These are phyloP conservation scores for Hoplodrina blanda DNA, from an alignment of 2,888 invertebrate genomes.

Conservation along the genomic window DNA sequence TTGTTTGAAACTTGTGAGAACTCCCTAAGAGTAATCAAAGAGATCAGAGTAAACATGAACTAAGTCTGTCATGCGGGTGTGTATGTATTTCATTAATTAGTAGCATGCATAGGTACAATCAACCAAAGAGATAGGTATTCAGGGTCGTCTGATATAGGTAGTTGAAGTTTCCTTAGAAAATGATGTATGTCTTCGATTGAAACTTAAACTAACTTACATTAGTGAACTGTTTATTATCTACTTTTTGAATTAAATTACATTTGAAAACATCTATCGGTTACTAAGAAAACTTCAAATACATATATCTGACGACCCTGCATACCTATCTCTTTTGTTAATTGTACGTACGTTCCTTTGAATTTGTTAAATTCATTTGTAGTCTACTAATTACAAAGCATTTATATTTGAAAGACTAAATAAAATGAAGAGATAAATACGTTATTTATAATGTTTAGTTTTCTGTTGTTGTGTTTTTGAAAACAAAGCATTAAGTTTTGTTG, in stretches of 20 bases:
- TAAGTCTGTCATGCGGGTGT: slow-evolving; percentile 81
- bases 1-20: slow-evolving; percentile 53
- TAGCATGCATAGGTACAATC: slow-evolving; percentile 58
- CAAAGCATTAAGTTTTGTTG: neutral
- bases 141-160: too few species aligned
- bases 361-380: slow-evolving; percentile 15
- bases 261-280: too few species aligned
- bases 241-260: too few species aligned
- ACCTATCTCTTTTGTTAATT: neutral
- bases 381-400: slow-evolving; percentile 25
- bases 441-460: neutral
- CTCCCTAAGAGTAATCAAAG: slow-evolving; percentile 75
- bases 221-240: too few species aligned
- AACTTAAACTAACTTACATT: too few species aligned
- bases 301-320: too few species aligned
- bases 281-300: too few species aligned
- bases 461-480: slow-evolving; percentile 1
- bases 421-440: slow-evolving; percentile 1
- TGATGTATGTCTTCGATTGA: too few species aligned
- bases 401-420: slow-evolving; percentile 11
- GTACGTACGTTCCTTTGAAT: slow-evolving; percentile 21
- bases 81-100: slow-evolving; percentile 74
- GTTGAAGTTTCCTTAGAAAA: too few species aligned
- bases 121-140: too few species aligned
- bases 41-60: slow-evolving; percentile 80